Evolutionary conservation across 35 echinoderm and acorn worm species (phyloP), one percentile per base, ranked within the genome.

Genomic region (Acanthaster planci): DNA sequence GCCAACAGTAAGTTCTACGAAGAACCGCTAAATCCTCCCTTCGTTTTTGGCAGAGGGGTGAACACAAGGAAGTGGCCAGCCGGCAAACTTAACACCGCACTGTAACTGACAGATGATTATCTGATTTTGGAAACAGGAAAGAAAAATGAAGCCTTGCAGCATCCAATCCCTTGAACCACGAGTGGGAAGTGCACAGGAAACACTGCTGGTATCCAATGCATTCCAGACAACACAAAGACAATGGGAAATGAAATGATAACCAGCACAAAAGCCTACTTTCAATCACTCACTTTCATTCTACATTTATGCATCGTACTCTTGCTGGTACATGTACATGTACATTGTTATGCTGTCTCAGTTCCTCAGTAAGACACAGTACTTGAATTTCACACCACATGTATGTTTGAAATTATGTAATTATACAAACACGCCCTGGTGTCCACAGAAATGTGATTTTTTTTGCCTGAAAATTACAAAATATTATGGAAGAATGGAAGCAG

Each of bases 131-230:
- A 29, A 72, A 72, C 64, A 72, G 64, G 64, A 72, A 72, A 34
- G 64, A 34, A 72, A 72, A 59, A 47, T 4, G 42, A 47, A 47
- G 34, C 64, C 64, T 47, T 29, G 30, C 2, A 31, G 29, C 10
- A 12, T 47, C 4, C 42, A 72, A 16, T 72, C 64, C 64, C 64
- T 72, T 72, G 64, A 72, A 72, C 64, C 64, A 72, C 10, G 22
- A 47, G n/a, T 47, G 42, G 64, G 30, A 21, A 72, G 64, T 72
- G 30, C 64, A 72, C 64, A 72, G 64, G 64, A 72, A 72, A 34
- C 64, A 72, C 64, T 26, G 30, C 26, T 34, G 22, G 34, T 60
- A 60, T 72, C 22, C 64, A 29, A 26, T 26, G 34, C 26, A 72
- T 14, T 21, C 2, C 7, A 68, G 64, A 72, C 64, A 30, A 35